phyloP scores from a whole-genome alignment of 2,888 invertebrate genomes.

The Holacanthella duospinosa region DNA sequence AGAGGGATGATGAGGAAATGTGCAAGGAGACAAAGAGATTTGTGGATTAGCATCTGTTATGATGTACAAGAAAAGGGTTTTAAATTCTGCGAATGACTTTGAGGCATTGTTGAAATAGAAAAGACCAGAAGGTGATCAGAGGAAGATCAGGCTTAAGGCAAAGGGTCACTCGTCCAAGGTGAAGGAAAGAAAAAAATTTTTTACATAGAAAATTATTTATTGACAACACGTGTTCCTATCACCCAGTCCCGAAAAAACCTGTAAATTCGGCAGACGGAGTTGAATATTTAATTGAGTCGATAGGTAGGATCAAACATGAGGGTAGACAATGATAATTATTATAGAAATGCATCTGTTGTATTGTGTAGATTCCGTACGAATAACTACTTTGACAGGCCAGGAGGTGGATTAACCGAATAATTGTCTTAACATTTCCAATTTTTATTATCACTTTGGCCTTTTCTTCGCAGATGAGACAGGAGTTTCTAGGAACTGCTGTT shows the following conservation, averaged over 20 bases:
- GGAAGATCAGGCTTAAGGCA: background rate
- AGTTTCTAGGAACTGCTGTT: too few relatives aligned
- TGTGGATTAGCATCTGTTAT: background rate
- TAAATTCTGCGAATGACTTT: background rate
- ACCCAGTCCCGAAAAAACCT: background rate
- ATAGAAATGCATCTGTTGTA: slow-evolving; percentile 14
- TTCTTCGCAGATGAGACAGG: too few relatives aligned
- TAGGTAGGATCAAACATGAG: background rate
- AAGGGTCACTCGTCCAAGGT: background rate
- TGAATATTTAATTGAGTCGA: background rate
- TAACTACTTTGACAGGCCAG: background rate
- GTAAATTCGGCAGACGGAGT: too few relatives aligned
- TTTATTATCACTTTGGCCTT: too few relatives aligned
- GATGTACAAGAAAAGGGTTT: background rate
- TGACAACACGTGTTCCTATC: background rate
- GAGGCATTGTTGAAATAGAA: background rate
- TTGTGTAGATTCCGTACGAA: slow-evolving; percentile 8
- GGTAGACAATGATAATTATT: slow-evolving; percentile 10
- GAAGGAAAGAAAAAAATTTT: background rate
- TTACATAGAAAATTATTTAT: background rate
- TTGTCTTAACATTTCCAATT: too few relatives aligned
- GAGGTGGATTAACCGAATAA: too few relatives aligned
- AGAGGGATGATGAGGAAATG: background rate
- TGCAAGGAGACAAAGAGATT: background rate
- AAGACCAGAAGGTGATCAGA: background rate